Conservation (phyloP, 2,888 invertebrate species). For the Tipula helvola region DNA sequence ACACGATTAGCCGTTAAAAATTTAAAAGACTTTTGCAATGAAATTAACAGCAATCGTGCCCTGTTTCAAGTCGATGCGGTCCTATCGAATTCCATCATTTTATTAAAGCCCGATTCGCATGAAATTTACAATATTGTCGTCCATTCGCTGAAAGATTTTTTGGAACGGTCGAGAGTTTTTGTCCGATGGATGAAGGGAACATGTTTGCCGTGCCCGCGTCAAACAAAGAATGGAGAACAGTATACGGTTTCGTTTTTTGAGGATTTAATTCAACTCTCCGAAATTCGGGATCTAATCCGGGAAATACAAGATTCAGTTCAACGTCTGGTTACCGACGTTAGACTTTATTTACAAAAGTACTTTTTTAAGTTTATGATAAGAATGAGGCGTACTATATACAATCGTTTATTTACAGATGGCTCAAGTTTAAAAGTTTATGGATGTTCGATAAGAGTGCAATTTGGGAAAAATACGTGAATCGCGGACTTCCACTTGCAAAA, state of each 20-base stretch:
- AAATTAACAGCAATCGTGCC: slow-evolving; percentile 42
- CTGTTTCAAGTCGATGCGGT: slow-evolving; percentile 71
- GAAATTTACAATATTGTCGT: slow-evolving; percentile 70
- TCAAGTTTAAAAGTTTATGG: slow-evolving; percentile 64
- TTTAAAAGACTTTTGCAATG: slow-evolving; percentile 51
- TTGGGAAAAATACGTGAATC: slow-evolving; percentile 65
- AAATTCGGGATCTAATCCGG: slow-evolving; percentile 52
- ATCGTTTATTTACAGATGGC: slow-evolving; percentile 42
- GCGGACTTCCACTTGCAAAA: slow-evolving; percentile 43
- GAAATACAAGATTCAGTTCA: slow-evolving; percentile 56
- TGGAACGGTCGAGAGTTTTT: slow-evolving; percentile 62
- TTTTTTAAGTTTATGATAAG: background rate
- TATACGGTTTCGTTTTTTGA: slow-evolving; percentile 64
- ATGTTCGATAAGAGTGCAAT: slow-evolving; percentile 57
- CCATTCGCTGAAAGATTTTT: slow-evolving; percentile 60
- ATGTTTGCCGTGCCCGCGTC: slow-evolving; percentile 58
- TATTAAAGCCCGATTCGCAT: slow-evolving; percentile 57
- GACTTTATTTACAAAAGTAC: slow-evolving; percentile 12
- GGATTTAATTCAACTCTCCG: slow-evolving; percentile 58
- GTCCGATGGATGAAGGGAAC: slow-evolving; percentile 78
- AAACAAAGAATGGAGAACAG: slow-evolving; percentile 31
- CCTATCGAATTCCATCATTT: slow-evolving; percentile 61
- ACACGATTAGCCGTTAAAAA: slow-evolving; percentile 56
- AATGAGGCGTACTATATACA: too few relatives aligned
- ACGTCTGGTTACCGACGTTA: slow-evolving; percentile 46